These are phyloP conservation scores for Hyposmocoma kahamanoa DNA, from an alignment of 1,140 invertebrate species.

Conservation along the genomic window DNA sequence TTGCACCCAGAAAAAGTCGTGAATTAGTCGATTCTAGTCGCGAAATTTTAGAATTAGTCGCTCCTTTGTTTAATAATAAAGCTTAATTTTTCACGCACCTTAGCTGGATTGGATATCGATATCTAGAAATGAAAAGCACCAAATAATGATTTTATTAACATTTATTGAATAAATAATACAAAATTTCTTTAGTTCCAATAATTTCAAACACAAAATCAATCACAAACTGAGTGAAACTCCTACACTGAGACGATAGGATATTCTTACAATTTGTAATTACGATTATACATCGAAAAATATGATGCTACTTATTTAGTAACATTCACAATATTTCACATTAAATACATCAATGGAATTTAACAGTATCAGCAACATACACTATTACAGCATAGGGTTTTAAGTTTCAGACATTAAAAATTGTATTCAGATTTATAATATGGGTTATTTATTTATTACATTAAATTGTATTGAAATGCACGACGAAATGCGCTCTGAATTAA, in stretches of 20 bases:
- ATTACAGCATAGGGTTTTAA: too few species aligned
- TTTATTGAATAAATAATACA: slow-evolving; percentile 74
- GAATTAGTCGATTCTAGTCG: too few species aligned
- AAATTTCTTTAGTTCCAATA: slow-evolving; percentile 60
- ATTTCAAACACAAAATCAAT: slow-evolving; percentile 44
- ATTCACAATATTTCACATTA: slow-evolving; percentile 22
- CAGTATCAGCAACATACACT: too few species aligned
- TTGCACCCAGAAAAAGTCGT: too few species aligned
- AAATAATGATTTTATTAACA: slow-evolving; percentile 67
- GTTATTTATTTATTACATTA: too few species aligned
- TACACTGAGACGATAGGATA: slow-evolving; percentile 15
- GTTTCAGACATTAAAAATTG: too few species aligned
- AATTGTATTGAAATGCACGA: slow-evolving; percentile 46
- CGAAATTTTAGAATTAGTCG: too few species aligned
- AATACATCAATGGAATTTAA: slow-evolving; percentile 40
- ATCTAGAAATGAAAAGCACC: slow-evolving; percentile 19
- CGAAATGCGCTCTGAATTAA: slow-evolving; percentile 29
- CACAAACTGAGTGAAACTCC: slow-evolving; percentile 59
- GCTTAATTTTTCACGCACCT: too few species aligned
- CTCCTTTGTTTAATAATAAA: too few species aligned
- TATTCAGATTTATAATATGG: too few species aligned
- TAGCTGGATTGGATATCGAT: not conserved
- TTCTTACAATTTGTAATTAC: slow-evolving; percentile 7
- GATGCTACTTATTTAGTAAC: slow-evolving; percentile 32
- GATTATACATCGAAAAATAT: slow-evolving; percentile 51